Percentiles rank a stretch among this genome's conserved stretches.
Conservation (phyloP, 2,888 invertebrate species). For the Prosopocoilus inquinatus region DNA sequence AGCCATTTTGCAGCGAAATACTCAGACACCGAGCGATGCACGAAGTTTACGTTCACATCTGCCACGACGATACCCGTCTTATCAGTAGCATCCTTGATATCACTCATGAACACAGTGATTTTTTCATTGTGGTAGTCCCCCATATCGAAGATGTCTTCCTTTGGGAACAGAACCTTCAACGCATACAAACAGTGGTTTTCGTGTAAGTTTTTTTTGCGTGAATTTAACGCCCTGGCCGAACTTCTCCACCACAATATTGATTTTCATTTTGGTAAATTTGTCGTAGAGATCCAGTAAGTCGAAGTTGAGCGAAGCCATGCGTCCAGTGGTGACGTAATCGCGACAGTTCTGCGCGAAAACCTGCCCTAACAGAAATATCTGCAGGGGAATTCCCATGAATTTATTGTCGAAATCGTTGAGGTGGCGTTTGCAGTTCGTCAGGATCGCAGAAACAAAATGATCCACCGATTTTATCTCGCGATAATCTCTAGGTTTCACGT, state of each 20-base stretch:
- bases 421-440: too few relatives aligned
- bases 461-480: too few relatives aligned
- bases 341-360: too few relatives aligned
- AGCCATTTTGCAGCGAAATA: slow-evolving; percentile 11
- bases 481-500: too few relatives aligned
- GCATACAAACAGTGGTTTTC: slow-evolving; percentile 4
- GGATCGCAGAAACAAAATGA: too few relatives aligned
- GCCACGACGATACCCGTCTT: slow-evolving; percentile 9
- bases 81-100: neutral
- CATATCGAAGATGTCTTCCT: neutral
- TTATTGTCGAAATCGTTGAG: too few relatives aligned
- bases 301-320: neutral
- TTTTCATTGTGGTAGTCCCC: neutral
- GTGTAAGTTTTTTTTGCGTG: neutral
- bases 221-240: neutral
- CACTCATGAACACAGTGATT: neutral
- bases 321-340: too few relatives aligned
- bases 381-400: too few relatives aligned
- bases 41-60: slow-evolving; percentile 1
- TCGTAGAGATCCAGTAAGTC: slow-evolving; percentile 2
- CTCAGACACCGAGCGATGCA: slow-evolving; percentile 11
- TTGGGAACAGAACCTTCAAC: slow-evolving; percentile 2
- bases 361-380: too few relatives aligned
- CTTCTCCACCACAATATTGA: neutral
- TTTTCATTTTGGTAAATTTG: slow-evolving; percentile 1